Evolutionary conservation across 1,140 invertebrate genomes (phyloP), one percentile per base, ranked within the genome.

Genomic region (Heterodera carotae): DNA sequence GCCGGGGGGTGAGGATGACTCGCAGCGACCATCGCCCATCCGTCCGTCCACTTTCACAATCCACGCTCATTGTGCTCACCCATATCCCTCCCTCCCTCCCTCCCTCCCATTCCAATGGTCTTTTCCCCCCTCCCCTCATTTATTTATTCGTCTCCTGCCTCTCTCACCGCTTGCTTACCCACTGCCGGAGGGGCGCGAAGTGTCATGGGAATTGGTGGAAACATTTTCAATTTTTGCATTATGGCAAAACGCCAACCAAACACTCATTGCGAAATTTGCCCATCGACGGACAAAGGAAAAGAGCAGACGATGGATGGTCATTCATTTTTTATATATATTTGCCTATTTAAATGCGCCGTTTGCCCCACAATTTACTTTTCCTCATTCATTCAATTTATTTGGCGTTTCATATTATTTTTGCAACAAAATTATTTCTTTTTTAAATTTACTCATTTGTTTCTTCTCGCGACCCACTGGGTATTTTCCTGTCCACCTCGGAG

Each of bases 401-500:
- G 12, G 6, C 6, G 10, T 25, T 56, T 18, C 48, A 0, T 12
- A 8, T 43, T 43, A 12, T 8, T 43, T 43, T 43, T n/a, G 48
- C 48, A 56, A 56, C 48, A 56, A 22, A 18, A 10, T 62, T 62
- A 6, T 62, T 62, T 18, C 39, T 6, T 43, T 43, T 43, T 43
- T 43, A 8, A 12, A 6, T 6, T 43, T 43, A 8, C 39, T n/a
- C 62, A 66, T 66, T 34, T 34, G 15, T 27, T 66, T 34, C 62
- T 27, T 31, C 22, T 66, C 59, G 43, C 22, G 59, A 22, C 56
- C 59, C 72, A 74, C 72, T 74, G 72, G 72, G 72, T 74, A 39
- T 74, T 74, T 34, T 74, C 72, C 29, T 29, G 72, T 74, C 72
- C 72, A 74, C 72, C 72, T 62, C 53, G 39, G 29, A 59, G n/a